Percentiles rank a stretch among this genome's conserved stretches.
Evolutionary conservation across 2,888 invertebrate species (phyloP).

Genomic region (Beris morrisii): DNA sequence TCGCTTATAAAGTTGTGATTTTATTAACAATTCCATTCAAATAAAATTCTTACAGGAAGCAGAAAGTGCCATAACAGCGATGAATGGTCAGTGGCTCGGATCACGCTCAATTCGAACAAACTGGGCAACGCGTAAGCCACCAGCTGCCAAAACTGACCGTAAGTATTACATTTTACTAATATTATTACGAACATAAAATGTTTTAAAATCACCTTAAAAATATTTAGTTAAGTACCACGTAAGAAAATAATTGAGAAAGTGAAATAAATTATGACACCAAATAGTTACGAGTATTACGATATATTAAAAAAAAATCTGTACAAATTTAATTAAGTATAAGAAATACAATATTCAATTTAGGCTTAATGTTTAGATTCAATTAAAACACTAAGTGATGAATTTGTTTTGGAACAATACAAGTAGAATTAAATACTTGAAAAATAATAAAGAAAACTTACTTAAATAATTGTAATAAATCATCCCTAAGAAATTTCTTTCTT

Average conservation of each 20-base stretch:
- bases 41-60: constrained; percentile 74
- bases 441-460: constrained; percentile 1
- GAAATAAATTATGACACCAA: not conserved
- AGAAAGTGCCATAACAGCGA: constrained; percentile 95
- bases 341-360: too few relatives aligned
- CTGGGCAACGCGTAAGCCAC: constrained; percentile 99
- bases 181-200: constrained; percentile 1
- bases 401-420: too few relatives aligned
- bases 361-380: too few relatives aligned
- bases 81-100: constrained; percentile 99
- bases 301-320: too few relatives aligned
- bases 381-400: too few relatives aligned
- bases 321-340: too few relatives aligned
- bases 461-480: too few relatives aligned
- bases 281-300: not conserved
- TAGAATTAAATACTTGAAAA: too few relatives aligned
- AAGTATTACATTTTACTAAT: constrained; percentile 46
- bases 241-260: constrained; percentile 13
- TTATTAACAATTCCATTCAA: constrained; percentile 22
- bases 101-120: constrained; percentile 97
- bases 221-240: not conserved
- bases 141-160: constrained; percentile 88
- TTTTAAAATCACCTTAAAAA: not conserved
- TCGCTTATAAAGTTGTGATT: constrained; percentile 12
- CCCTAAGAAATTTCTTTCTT: not conserved